These are phyloP conservation scores for Papilio xuthus DNA, from an alignment of 1,140 invertebrate species.

Conservation along the genomic window DNA sequence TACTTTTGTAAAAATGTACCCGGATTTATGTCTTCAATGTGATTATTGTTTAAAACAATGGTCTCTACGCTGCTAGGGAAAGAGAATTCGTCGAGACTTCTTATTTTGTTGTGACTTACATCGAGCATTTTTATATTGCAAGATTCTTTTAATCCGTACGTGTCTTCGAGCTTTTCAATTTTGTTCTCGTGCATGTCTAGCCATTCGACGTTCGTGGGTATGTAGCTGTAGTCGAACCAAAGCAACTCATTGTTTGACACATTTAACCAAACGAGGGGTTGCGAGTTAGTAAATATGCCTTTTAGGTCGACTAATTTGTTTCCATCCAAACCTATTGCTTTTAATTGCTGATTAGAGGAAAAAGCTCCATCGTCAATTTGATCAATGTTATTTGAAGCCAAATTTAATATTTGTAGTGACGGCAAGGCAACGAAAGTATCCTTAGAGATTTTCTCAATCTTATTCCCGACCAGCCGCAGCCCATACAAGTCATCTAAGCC, in stretches of 20 bases:
- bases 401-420: slow-evolving; percentile 86
- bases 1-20: slow-evolving; percentile 88
- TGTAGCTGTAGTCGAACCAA: slow-evolving; percentile 87
- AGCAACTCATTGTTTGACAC: slow-evolving; percentile 86
- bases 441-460: slow-evolving; percentile 85
- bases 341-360: slow-evolving; percentile 84
- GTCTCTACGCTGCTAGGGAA: slow-evolving; percentile 89
- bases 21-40: slow-evolving; percentile 86
- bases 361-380: slow-evolving; percentile 86
- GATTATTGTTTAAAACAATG: slow-evolving; percentile 89
- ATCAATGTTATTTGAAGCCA: slow-evolving; percentile 86
- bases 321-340: slow-evolving; percentile 86
- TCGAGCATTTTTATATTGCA: slow-evolving; percentile 91
- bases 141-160: slow-evolving; percentile 88
- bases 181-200: slow-evolving; percentile 88
- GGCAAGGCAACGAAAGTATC: slow-evolving; percentile 85
- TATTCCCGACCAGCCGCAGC: slow-evolving; percentile 85
- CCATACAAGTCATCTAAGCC: slow-evolving; percentile 85
- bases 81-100: slow-evolving; percentile 85
- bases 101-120: slow-evolving; percentile 88
- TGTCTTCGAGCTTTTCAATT: slow-evolving; percentile 87
- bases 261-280: slow-evolving; percentile 87
- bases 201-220: slow-evolving; percentile 87
- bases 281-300: slow-evolving; percentile 86
- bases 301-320: slow-evolving; percentile 87